Percentiles rank a stretch among this genome's conserved stretches.
These are phyloP conservation scores for Phyllotreta striolata DNA, from an alignment of 2,888 invertebrate genomes.

Conservation along the genomic window DNA sequence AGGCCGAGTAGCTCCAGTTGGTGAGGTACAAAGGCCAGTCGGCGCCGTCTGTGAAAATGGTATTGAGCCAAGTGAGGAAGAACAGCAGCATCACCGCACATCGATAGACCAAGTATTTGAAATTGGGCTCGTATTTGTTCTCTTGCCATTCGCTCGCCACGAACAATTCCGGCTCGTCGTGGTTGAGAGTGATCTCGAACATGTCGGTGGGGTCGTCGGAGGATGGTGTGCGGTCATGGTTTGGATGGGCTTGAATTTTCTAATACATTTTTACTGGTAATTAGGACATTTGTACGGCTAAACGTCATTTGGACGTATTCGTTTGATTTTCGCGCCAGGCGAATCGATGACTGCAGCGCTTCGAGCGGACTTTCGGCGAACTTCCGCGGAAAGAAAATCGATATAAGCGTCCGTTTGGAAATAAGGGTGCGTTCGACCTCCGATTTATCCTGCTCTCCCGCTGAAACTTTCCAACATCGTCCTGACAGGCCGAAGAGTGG, in stretches of 20 bases:
- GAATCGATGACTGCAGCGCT: too few species aligned
- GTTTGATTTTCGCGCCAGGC: too few species aligned
- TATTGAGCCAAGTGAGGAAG: conserved; percentile 53
- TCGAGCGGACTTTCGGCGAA: too few species aligned
- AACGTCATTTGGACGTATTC: too few species aligned
- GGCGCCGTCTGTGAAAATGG: conserved; percentile 59
- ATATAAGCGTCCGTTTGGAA: background rate
- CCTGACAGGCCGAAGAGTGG: conserved; percentile 26
- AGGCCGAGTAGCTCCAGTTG: conserved; percentile 73
- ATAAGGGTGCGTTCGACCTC: conserved; percentile 15
- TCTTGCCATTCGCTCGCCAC: conserved; percentile 65
- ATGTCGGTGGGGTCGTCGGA: background rate
- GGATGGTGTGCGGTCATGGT: too few species aligned
- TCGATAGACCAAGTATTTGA: conserved; percentile 63
- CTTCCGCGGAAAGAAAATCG: background rate
- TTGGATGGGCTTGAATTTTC: too few species aligned
- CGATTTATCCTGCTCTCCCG: conserved; percentile 22
- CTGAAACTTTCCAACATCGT: conserved; percentile 25
- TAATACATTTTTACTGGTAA: too few species aligned
- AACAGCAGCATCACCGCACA: conserved; percentile 66
- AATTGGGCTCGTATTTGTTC: conserved; percentile 59
- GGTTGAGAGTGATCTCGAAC: conserved; percentile 2
- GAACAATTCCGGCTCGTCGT: background rate
- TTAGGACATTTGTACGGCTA: too few species aligned
- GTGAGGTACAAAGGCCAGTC: conserved; percentile 79